A percentile compares a stretch with the other conserved stretches of the same genome.
These are phyloP conservation scores for Meteorus sp. DNA, from an alignment of 1,140 invertebrate species.

Conservation along the genomic window DNA sequence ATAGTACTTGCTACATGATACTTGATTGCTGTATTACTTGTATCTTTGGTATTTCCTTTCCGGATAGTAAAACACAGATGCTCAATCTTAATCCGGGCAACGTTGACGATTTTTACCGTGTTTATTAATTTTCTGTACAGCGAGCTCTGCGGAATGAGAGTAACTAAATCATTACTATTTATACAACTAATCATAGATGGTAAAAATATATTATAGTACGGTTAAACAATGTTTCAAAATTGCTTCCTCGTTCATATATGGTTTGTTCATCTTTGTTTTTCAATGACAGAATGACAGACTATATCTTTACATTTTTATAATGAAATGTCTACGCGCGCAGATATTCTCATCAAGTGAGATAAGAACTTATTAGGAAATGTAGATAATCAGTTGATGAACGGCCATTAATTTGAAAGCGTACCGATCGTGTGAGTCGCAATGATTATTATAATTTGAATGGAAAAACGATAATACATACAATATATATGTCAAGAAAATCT, in stretches of 20 bases:
- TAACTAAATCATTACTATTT: slow-evolving; percentile 27
- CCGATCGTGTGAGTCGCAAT: slow-evolving; percentile 23
- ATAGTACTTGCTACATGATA: too few species aligned
- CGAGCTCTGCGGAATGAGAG: slow-evolving; percentile 40
- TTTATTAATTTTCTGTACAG: slow-evolving; percentile 51
- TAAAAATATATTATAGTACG: slow-evolving; percentile 42
- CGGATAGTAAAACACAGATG: too few species aligned
- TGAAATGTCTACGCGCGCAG: neutral
- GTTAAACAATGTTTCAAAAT: slow-evolving; percentile 36
- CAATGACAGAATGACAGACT: slow-evolving; percentile 7
- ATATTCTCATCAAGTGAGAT: too few species aligned
- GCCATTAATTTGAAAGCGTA: slow-evolving; percentile 25
- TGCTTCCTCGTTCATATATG: slow-evolving; percentile 27
- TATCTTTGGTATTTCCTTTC: too few species aligned
- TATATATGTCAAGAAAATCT: slow-evolving; percentile 27
- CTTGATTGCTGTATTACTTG: too few species aligned
- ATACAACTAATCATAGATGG: slow-evolving; percentile 31
- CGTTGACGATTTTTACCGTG: slow-evolving; percentile 37
- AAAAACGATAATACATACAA: neutral
- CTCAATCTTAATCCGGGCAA: neutral
- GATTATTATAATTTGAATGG: neutral
- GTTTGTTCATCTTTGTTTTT: slow-evolving; percentile 11
- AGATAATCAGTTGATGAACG: slow-evolving; percentile 23
- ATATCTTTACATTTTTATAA: slow-evolving; percentile 13
- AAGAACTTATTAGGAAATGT: neutral